These are phyloP conservation scores for Megalurothrips usitatus DNA, from an alignment of 2,888 invertebrate species.

Conservation along the genomic window DNA sequence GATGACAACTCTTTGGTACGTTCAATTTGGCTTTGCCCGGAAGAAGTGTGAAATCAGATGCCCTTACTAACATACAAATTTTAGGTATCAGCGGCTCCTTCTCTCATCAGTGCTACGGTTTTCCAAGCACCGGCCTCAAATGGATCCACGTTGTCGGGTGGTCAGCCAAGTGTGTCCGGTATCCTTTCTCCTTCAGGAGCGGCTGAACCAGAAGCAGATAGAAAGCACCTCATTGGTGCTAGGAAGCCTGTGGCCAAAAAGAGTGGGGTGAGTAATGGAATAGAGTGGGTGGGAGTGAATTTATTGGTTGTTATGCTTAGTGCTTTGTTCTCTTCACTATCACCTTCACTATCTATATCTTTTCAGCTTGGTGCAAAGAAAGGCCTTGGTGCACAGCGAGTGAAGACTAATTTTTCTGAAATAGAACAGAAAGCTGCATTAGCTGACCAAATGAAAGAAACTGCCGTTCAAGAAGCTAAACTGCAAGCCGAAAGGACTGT, in stretches of 20 bases:
- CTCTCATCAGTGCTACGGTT: not conserved
- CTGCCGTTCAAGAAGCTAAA: conserved; percentile 46
- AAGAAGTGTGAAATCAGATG: not conserved
- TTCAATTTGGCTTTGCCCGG: conserved; percentile 27
- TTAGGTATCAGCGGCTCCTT: not conserved
- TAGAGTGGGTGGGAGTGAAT: not conserved
- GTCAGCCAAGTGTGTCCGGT: not conserved
- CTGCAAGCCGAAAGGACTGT: conserved; percentile 48
- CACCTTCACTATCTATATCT: conserved; percentile 34
- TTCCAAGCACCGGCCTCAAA: conserved; percentile 32
- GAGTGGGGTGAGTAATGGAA: conserved; percentile 55
- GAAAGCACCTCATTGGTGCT: conserved; percentile 66
- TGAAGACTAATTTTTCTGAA: conserved; percentile 91
- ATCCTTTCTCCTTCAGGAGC: not conserved
- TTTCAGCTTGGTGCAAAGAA: conserved; percentile 79
- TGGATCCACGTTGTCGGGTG: conserved; percentile 29
- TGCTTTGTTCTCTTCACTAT: conserved; percentile 31
- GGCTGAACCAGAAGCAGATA: conserved; percentile 41
- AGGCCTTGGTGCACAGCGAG: conserved; percentile 90
- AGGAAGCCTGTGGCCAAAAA: conserved; percentile 66
- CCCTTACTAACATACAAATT: not conserved
- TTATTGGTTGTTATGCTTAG: conserved; percentile 31
- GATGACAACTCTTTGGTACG: conserved; percentile 30
- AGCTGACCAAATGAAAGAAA: conserved; percentile 67
- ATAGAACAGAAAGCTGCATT: conserved; percentile 86